Percentiles rank a stretch among this genome's conserved stretches.
Evolutionary conservation across 2,888 invertebrate genomes (phyloP).

Genomic region (Drosophila infuscata): DNA sequence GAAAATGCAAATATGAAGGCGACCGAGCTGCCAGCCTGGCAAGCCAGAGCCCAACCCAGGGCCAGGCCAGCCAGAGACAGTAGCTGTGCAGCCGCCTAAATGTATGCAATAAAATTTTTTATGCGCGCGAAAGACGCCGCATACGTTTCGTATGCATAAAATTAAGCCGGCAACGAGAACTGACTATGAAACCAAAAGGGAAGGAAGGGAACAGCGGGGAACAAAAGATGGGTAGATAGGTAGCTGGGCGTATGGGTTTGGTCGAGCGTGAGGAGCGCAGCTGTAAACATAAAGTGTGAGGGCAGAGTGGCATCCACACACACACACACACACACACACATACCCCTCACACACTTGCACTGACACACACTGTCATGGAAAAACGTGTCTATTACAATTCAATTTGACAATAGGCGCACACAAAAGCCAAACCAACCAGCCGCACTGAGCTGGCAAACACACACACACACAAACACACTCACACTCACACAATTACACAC

Average conservation of each 20-base stretch:
- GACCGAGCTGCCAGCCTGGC: conserved; percentile 21
- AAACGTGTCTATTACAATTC: conserved; percentile 81
- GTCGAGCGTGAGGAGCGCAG: conserved; percentile 74
- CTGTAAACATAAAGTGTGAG: conserved; percentile 78
- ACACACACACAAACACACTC: conserved; percentile 19
- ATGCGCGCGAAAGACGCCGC: conserved; percentile 68
- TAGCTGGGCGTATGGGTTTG: conserved; percentile 29
- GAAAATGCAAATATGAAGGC: conserved; percentile 78
- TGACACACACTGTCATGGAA: conserved; percentile 41
- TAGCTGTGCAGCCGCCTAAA: conserved; percentile 64
- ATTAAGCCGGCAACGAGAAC: conserved; percentile 59
- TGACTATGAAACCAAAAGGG: conserved; percentile 23
- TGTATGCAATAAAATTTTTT: conserved; percentile 80
- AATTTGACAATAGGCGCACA: conserved; percentile 81
- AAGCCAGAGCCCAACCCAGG: conserved; percentile 8
- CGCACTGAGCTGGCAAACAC: conserved; percentile 61
- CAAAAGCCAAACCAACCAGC: conserved; percentile 75
- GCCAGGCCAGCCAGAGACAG: conserved; percentile 27
- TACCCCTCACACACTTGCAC: conserved; percentile 14
- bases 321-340: conserved; percentile 17
- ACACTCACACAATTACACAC: conserved; percentile 24
- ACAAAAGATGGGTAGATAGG: conserved; percentile 7
- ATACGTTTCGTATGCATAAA: conserved; percentile 77
- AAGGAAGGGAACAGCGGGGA: background rate
- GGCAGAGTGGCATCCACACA: conserved; percentile 39